Conservation (phyloP, 1,140 invertebrate genomes). For the Hyles vespertilio region DNA sequence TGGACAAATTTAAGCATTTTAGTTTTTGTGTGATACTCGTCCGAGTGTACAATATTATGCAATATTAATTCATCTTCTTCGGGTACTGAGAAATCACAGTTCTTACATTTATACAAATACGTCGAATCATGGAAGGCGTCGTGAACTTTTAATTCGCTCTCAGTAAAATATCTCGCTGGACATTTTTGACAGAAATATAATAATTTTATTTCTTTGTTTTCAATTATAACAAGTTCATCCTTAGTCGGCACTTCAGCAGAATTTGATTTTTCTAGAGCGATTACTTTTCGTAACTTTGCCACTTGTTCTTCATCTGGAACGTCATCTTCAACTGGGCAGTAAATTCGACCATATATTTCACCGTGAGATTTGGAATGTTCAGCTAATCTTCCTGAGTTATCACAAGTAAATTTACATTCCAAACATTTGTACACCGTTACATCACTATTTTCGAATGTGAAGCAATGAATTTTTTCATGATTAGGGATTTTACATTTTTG, state of each 20-base stretch:
- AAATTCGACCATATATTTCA: slow-evolving; percentile 81
- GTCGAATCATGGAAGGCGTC: slow-evolving; percentile 80
- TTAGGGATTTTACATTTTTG: slow-evolving; percentile 88
- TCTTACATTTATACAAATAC: slow-evolving; percentile 81
- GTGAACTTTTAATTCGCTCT: slow-evolving; percentile 82
- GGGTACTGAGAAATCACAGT: slow-evolving; percentile 86
- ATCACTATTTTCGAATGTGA: slow-evolving; percentile 67
- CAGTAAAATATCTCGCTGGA: slow-evolving; percentile 81
- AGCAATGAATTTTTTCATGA: slow-evolving; percentile 90
- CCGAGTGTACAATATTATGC: slow-evolving; percentile 86
- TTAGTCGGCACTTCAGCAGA: slow-evolving; percentile 31
- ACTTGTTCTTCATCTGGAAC: slow-evolving; percentile 82
- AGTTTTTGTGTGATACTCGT: slow-evolving; percentile 88
- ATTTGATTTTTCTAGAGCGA: slow-evolving; percentile 53
- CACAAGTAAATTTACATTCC: slow-evolving; percentile 89
- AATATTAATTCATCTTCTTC: slow-evolving; percentile 82
- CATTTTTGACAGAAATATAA: slow-evolving; percentile 82
- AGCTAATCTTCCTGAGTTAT: slow-evolving; percentile 83
- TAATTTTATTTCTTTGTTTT: slow-evolving; percentile 56
- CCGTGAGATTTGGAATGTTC: slow-evolving; percentile 88
- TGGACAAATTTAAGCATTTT: slow-evolving; percentile 82
- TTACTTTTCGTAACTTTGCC: slow-evolving; percentile 75
- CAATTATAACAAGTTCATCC: slow-evolving; percentile 36
- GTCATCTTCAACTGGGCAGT: slow-evolving; percentile 81
- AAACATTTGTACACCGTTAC: slow-evolving; percentile 78